Base-by-base conservation (phyloP, 2,797 vertebrate species). In the Tauraco hartlaubi region DNA sequence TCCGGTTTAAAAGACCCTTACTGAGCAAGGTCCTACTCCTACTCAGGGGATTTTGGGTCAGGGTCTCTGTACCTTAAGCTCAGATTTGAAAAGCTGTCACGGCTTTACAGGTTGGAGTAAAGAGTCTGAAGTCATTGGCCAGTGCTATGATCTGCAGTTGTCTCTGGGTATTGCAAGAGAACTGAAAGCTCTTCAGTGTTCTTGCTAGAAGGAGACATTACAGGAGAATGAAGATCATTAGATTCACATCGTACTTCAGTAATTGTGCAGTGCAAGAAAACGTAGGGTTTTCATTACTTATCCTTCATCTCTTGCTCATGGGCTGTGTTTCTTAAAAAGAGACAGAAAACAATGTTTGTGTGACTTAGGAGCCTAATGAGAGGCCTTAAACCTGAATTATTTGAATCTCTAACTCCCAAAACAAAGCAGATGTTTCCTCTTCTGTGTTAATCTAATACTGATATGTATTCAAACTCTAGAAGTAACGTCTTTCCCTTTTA, bases 401-500 rank as follows among this genome's bases (percentile, higher is more conserved):
- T 63, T 33, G n/a, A 63, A 72, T 64, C 19, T 64, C 37, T 41
- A 33, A 5, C 59, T 94, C 41, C 55, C 73, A 28, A 78, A 62
- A n/a, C 33, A 76, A 85, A 73, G 33, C 61, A 85, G 71, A 58
- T 71, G 59, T 61, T 95, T 88, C 49, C 39, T 85, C 28, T 90
- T 63, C 31, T 67, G 26, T 66, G 33, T 88, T 68, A 74, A 12
- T 76, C 56, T 90, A 39, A 33, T 62, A 7, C 66, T 59, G 44
- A 43, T 63, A 41, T 2, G 54, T 66, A 41, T 58, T 35, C 43
- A 37, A 21, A 31, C 28, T 63, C 29, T 31, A 43, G 10, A 61
- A 86, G 22, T 96, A 80, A 96, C 33, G 15, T 67, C 43, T 90
- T 91, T 56, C 49, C 43, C 55, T 96, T 44, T 90, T 18, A 4